Base-by-base conservation (phyloP, 2,113 vertebrate genomes). In the Menura novaehollandiae region DNA sequence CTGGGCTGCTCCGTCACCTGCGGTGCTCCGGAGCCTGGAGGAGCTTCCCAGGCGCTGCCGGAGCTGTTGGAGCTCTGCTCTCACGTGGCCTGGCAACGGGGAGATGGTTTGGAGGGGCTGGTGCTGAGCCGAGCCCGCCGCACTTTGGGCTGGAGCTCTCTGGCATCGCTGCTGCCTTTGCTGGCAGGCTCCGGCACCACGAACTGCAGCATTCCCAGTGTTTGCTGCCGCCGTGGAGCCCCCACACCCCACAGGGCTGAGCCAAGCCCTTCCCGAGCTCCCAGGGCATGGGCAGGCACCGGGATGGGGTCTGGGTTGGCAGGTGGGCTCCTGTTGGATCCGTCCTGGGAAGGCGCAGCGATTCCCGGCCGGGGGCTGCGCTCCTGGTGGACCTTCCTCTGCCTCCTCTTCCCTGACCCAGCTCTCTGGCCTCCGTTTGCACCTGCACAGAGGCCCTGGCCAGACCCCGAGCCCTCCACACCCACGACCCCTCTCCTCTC, bases 251-350 rank as follows among this genome's bases (percentile, higher is more conserved):
- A 0, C 21, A 13, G 43, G 30, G 53, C 49, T 58, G 56, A 74
- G 67, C 60, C 7, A 3, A 82, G 49, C 66, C 66, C 35, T 46
- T 58, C 28, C 51, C 26, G 52, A 11, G 44, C n/a, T 24, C 7
- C 47, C 1, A 0, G 10, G 32, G 6, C 1, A 0, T 1, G 30
- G 47, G 43, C 53, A 22, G 64, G 35, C 28, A 2, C 41, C 0
- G 4, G 30, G 69, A 58, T 62, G 1, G 27, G 52, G 10, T 30
- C 47, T 30, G 49, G 14, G n/a, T 11, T 68, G 68, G 41, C 66
- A 5, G 7, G 3, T n/a, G 73, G 62, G 75, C 15, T 80, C 43
- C 37, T 32, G 30, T 10, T 26, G 49, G 22, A 52, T 84, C 69
- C 49, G n/a, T 22, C 22, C 55, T 13, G 22, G 43, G 55, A 33